phyloP scores from a whole-genome alignment of 2,888 invertebrate genomes.

The Nymphalis urticae region DNA sequence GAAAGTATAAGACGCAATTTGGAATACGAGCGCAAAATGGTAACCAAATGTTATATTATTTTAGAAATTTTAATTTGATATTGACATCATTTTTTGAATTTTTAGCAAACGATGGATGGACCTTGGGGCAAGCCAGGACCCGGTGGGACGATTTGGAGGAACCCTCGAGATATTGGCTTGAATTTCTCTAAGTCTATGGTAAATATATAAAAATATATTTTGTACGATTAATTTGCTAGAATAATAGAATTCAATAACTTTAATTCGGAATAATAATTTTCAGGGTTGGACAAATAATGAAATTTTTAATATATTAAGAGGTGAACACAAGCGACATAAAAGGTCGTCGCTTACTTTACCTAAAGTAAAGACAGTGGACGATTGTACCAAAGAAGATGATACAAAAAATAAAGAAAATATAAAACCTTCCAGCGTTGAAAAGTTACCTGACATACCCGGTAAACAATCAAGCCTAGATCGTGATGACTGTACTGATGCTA shows the following conservation, averaged over 20 bases:
- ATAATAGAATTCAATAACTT: slow-evolving; percentile 6
- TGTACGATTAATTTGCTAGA: not conserved
- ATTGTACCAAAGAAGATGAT: slow-evolving; percentile 54
- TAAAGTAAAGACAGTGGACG: slow-evolving; percentile 76
- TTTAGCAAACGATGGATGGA: slow-evolving; percentile 67
- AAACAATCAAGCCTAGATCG: slow-evolving; percentile 44
- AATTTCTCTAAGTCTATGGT: slow-evolving; percentile 91
- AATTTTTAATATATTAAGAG: slow-evolving; percentile 64
- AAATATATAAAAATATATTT: slow-evolving; percentile 38
- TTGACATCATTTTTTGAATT: slow-evolving; percentile 38
- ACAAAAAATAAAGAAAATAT: slow-evolving; percentile 54
- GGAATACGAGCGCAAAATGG: slow-evolving; percentile 80
- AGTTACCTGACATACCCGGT: slow-evolving; percentile 62
- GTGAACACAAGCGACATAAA: slow-evolving; percentile 55
- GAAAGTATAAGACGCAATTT: slow-evolving; percentile 72
- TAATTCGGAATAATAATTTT: slow-evolving; percentile 24
- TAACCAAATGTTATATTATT: slow-evolving; percentile 46
- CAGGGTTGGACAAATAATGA: slow-evolving; percentile 77
- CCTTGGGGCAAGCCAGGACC: slow-evolving; percentile 87
- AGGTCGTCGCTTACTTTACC: slow-evolving; percentile 77
- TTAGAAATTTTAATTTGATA: not conserved
- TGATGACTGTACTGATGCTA: slow-evolving; percentile 22
- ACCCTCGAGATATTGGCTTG: slow-evolving; percentile 86
- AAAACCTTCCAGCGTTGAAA: slow-evolving; percentile 52
- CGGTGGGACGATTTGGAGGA: slow-evolving; percentile 88